Base-by-base conservation (phyloP, 2,797 vertebrate species). In the Brachymystax lenok region DNA sequence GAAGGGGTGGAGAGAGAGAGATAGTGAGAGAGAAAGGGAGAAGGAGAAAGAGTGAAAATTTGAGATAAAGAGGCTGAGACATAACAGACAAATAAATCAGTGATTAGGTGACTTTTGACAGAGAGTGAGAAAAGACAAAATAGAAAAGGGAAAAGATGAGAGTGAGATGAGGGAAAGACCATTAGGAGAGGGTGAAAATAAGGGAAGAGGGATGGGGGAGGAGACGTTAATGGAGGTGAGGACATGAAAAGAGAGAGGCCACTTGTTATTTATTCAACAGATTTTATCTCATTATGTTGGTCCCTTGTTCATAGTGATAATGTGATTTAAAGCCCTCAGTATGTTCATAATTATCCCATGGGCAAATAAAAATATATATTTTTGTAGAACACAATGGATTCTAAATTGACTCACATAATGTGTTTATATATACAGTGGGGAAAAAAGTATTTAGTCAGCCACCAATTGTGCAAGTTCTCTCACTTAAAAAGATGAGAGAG, bases 11-110 rank as follows among this genome's bases (percentile, higher is more conserved):
- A 71, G 69, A 52, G 19, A 14, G 40, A 12, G 21, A 51, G 40
- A 51, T 4, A 70, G 19, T 5, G 69, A 51, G 46, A n/a, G 63
- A 46, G 74, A 30, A 30, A 0, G 19, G 17, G 75, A 54, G 50
- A 17, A 13, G 21, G 69, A 71, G 69, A 52, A n/a, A 16, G 46
- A 4, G 24, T 56, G 50, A 54, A 12, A 52, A 21, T 5, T 27
- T 12, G 16, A 91, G 86, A 83, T 67, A 54, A 63, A 77, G 80
- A 87, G 85, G 71, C 78, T 56, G 10, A 85, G 80, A 89, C 89
- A 77, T 91, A 83, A 35, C 35, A 88, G 84, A 16, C 13, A 14
- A 28, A 27, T 24, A 24, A 5, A 66, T 24, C 27, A 66, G 24
- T 27, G 56, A 59, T n/a, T 59, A 66, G 19, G 4, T 12, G 40